A percentile compares a stretch with the other conserved stretches of the same genome.
phyloP scores from a whole-genome alignment of 2,113 vertebrate genomes.

The Antechinus flavipes region DNA sequence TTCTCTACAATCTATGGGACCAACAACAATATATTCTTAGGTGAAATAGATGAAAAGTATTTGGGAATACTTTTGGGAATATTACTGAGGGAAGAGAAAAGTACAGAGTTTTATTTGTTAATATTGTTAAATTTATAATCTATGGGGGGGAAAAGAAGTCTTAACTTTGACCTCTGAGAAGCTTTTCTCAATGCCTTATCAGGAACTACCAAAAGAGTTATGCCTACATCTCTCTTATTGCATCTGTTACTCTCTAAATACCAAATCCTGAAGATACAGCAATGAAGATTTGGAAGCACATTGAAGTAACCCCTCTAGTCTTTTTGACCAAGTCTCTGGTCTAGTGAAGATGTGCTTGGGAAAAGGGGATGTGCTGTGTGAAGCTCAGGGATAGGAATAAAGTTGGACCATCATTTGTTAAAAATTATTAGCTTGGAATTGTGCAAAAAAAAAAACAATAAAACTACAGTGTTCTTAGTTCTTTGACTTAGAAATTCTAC shows the following conservation, averaged over 20 bases:
- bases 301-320: background rate
- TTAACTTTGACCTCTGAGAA: background rate
- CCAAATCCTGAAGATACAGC: background rate
- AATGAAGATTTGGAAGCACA: background rate
- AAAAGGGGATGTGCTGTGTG: too few relatives aligned
- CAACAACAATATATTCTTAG: background rate
- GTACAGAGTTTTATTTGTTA: background rate
- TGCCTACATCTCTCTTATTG: background rate
- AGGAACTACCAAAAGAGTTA: background rate
- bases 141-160: background rate
- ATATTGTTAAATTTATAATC: background rate
- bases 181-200: background rate
- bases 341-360: background rate
- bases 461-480: background rate
- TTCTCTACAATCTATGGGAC: background rate
- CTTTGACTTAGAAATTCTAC: background rate
- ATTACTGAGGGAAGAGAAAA: too few relatives aligned
- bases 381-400: background rate
- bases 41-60: background rate
- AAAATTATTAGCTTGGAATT: background rate
- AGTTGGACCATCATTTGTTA: background rate
- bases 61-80: too few relatives aligned
- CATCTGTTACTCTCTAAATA: background rate
- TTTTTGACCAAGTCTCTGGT: background rate
- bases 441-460: background rate